A percentile compares a stretch with the other conserved stretches of the same genome.
These are phyloP conservation scores for Carassius auratus DNA, from an alignment of 2,113 vertebrate species.

Conservation along the genomic window DNA sequence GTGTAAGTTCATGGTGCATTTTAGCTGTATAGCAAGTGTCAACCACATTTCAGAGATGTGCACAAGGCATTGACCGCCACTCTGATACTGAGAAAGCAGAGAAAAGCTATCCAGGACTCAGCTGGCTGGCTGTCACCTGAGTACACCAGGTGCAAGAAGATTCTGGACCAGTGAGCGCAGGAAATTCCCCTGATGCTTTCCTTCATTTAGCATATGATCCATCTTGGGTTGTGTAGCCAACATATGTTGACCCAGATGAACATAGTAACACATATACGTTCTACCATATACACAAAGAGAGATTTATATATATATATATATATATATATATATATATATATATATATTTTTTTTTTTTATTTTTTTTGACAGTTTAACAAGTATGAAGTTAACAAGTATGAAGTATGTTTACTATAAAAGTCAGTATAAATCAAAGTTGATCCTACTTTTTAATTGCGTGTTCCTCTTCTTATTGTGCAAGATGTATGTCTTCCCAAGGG, in stretches of 20 bases:
- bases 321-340: background rate
- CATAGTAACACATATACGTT: background rate
- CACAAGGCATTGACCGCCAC: background rate
- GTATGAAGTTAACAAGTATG: background rate
- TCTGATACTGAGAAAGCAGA: background rate
- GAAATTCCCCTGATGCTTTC: slow-evolving; percentile 50
- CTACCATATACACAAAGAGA: background rate
- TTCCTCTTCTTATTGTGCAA: background rate
- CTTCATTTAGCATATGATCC: slow-evolving; percentile 57
- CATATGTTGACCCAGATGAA: slow-evolving; percentile 51
- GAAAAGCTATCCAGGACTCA: slow-evolving; percentile 28
- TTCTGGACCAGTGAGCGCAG: slow-evolving; percentile 12
- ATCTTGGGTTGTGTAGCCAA: slow-evolving; percentile 51
- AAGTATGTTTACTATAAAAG: background rate
- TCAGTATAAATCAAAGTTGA: background rate
- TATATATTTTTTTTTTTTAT: background rate
- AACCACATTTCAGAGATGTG: background rate
- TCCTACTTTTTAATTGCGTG: background rate
- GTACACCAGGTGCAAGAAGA: slow-evolving; percentile 50
- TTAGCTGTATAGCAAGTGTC: background rate
- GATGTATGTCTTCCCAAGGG: background rate
- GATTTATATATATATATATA: too few species aligned
- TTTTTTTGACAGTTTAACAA: background rate
- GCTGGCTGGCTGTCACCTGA: slow-evolving; percentile 47
- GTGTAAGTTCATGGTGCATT: background rate